Percentiles rank a stretch among this genome's conserved stretches.
phyloP scores from a whole-genome alignment of 2,113 vertebrate species.

The Brachypodius melanocephalos region DNA sequence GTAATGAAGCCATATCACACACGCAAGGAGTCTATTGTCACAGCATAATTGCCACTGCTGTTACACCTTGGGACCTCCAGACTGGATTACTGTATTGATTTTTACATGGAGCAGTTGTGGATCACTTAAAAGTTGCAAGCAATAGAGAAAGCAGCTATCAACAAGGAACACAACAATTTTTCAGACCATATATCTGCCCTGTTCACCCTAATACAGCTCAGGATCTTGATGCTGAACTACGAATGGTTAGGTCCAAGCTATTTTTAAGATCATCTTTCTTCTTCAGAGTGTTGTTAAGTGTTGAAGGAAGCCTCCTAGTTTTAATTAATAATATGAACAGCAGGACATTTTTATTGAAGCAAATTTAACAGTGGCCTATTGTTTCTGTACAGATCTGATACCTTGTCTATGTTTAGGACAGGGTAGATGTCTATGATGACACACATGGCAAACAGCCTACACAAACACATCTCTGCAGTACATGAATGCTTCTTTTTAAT shows the following conservation, averaged over 20 bases:
- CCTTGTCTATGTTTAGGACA: neutral
- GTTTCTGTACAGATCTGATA: neutral
- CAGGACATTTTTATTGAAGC: neutral
- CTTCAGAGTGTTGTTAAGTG: neutral
- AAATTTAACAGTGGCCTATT: neutral
- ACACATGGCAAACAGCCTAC: neutral
- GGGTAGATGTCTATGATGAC: neutral
- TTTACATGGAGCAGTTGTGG: neutral
- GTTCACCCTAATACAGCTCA: neutral
- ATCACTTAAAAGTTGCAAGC: neutral
- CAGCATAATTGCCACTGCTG: neutral
- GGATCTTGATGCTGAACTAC: neutral
- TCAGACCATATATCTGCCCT: neutral
- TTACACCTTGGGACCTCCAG: conserved; percentile 11
- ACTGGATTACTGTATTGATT: conserved; percentile 49
- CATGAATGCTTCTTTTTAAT: neutral
- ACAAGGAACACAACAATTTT: neutral
- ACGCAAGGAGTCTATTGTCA: neutral
- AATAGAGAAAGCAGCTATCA: neutral
- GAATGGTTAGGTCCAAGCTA: neutral
- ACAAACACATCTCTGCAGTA: neutral
- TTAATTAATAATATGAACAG: neutral
- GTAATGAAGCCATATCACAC: conserved; percentile 8
- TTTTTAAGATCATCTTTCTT: neutral
- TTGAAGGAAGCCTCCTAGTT: neutral